Evolutionary conservation across 2,888 invertebrate species (phyloP), one percentile per base, ranked within the genome.

Genomic region (Caradrina clavipalpis): DNA sequence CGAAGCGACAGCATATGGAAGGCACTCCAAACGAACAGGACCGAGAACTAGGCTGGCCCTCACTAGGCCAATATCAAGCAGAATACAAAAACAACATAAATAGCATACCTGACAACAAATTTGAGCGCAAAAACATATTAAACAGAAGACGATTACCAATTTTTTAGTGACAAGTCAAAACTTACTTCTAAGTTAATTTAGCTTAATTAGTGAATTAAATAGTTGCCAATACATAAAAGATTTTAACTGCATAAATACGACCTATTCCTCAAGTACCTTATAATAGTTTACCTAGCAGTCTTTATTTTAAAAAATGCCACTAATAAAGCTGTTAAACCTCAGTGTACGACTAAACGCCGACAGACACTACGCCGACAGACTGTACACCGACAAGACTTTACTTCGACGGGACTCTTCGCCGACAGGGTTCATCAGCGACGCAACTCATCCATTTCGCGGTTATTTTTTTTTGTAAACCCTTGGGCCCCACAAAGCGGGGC

Each of bases 11-110:
- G 60, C 84, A 91, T 47, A 91, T 93, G 74, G 95, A 94, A 77
- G 91, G 90, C 0, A 95, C 92, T 63, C 93, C 95, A 0, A 94
- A 91, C 69, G 84, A 85, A 11, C 91, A 88, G 47, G 95, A 94
- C 11, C 87, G 83, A 56, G 93, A 92, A 11, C 94, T 94, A 65
- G 90, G 89, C n/a, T 95, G 95, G 95, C 94, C 95, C 0, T 77
- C 91, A 62, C 75, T 95, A 11, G 93, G 92, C 11, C 92, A 95
- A 73, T 93, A 91, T 66, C 93, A 94, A 80, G 86, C 89, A 0
- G 89, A 93, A 15, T 88, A 91, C 56, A 91, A 90, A 67, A 85
- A 76, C 42, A 68, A 63, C 31, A 68, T 72, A 22, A 83, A 82
- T n/a, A 83, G 72, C 39, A 11, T 64, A 42, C 76, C 83, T 1